Conservation (phyloP, 2,888 invertebrate species). For the Leptinotarsa haldemani region DNA sequence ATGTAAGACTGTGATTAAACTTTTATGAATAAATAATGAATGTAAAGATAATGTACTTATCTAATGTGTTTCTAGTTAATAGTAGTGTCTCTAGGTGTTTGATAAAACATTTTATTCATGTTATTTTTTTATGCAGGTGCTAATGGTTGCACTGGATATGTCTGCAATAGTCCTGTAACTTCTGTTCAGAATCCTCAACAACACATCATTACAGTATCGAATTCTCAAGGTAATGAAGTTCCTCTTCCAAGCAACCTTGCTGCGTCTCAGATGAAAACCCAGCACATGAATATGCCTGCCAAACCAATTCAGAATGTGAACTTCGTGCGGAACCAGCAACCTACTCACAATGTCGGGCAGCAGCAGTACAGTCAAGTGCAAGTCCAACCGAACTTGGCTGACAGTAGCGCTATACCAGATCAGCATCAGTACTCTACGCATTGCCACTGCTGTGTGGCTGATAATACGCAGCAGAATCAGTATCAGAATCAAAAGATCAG, state of each 20-base stretch:
- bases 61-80: too few species aligned
- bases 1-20: too few species aligned
- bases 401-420: slow-evolving; percentile 56
- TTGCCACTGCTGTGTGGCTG: slow-evolving; percentile 70
- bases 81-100: too few species aligned
- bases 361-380: slow-evolving; percentile 48
- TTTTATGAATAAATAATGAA: neutral
- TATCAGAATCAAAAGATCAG: slow-evolving; percentile 40
- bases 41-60: neutral
- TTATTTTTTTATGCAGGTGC: slow-evolving; percentile 51
- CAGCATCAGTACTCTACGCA: slow-evolving; percentile 62
- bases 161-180: slow-evolving; percentile 60
- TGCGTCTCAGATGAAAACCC: slow-evolving; percentile 54
- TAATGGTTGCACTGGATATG: slow-evolving; percentile 58
- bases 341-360: slow-evolving; percentile 45
- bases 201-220: slow-evolving; percentile 52
- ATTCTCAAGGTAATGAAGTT: slow-evolving; percentile 61
- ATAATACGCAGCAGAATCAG: slow-evolving; percentile 64
- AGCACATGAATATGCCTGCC: slow-evolving; percentile 50
- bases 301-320: slow-evolving; percentile 56
- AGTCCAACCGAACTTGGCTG: slow-evolving; percentile 51
- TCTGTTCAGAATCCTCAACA: slow-evolving; percentile 53
- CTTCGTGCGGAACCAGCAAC: slow-evolving; percentile 52
- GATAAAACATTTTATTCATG: neutral
- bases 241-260: slow-evolving; percentile 64